phyloP scores from a whole-genome alignment of 2,888 invertebrate genomes.

The Amphimallon solstitiale region DNA sequence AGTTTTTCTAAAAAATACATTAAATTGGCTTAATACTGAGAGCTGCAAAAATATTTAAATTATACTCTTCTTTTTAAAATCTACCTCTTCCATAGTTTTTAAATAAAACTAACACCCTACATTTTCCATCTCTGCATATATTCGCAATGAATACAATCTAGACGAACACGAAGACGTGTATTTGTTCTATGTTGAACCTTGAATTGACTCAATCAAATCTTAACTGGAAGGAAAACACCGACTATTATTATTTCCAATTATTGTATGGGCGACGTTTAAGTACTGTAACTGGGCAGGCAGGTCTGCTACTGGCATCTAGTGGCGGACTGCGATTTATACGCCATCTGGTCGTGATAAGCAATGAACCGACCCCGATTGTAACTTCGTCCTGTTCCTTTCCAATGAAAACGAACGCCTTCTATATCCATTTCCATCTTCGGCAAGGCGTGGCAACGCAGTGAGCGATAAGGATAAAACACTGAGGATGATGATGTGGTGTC shows the following conservation, averaged over 20 bases:
- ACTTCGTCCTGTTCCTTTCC: constrained; percentile 39
- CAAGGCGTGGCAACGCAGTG: background rate
- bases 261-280: constrained; percentile 39
- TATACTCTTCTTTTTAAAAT: too few species aligned
- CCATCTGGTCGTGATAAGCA: constrained; percentile 60
- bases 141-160: too few species aligned
- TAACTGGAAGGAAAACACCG: constrained; percentile 37
- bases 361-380: constrained; percentile 48
- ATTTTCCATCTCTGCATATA: too few species aligned
- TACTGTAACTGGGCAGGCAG: constrained; percentile 41
- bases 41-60: too few species aligned
- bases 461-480: background rate
- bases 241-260: constrained; percentile 42
- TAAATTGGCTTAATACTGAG: too few species aligned
- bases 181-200: background rate
- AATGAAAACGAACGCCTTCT: constrained; percentile 4
- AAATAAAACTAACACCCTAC: too few species aligned
- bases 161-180: too few species aligned
- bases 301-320: constrained; percentile 61
- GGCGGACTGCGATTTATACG: constrained; percentile 61
- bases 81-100: too few species aligned
- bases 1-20: too few species aligned
- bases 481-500: constrained; percentile 6
- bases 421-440: constrained; percentile 24
- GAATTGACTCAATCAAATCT: constrained; percentile 38